These are phyloP conservation scores for Ochlodes sylvanus DNA, from an alignment of 2,888 invertebrate genomes.

Conservation along the genomic window DNA sequence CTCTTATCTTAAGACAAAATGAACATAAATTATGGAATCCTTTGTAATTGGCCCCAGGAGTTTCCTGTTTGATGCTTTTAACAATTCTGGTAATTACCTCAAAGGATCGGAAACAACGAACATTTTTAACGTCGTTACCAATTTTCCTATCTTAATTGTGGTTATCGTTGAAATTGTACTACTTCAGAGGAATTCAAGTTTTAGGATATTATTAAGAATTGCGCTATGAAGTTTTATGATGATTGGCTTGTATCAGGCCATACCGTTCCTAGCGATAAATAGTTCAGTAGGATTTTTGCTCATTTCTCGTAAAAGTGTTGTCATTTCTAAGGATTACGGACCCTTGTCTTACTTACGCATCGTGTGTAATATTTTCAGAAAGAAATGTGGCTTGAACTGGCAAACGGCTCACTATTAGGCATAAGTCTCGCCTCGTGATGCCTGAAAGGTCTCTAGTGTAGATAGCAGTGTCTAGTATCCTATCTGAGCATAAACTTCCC, in stretches of 20 bases:
- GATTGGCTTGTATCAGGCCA: neutral
- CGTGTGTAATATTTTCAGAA: constrained; percentile 1
- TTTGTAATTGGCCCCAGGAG: constrained; percentile 51
- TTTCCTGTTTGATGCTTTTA: constrained; percentile 43
- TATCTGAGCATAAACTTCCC: too few species aligned
- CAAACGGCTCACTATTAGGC: neutral
- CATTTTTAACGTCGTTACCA: constrained; percentile 16
- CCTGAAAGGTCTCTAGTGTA: too few species aligned
- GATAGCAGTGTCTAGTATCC: too few species aligned
- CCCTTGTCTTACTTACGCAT: constrained; percentile 9
- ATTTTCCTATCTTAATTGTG: constrained; percentile 20
- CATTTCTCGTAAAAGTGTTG: constrained; percentile 6
- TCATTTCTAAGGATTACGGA: constrained; percentile 5
- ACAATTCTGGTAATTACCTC: constrained; percentile 55
- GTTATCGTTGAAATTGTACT: constrained; percentile 8
- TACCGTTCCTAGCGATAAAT: constrained; percentile 1
- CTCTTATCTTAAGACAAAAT: constrained; percentile 41
- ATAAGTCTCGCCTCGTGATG: too few species aligned
- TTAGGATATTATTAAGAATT: neutral
- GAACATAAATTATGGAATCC: constrained; percentile 46
- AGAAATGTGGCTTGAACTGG: neutral
- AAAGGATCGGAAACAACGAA: constrained; percentile 23
- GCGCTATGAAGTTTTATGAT: neutral
- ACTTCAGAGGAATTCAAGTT: neutral
- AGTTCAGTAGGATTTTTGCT: neutral